Evolutionary conservation across 64 coral and sea anemone species (phyloP), one percentile per base, ranked within the genome.

Genomic region (Porites australiensis): DNA sequence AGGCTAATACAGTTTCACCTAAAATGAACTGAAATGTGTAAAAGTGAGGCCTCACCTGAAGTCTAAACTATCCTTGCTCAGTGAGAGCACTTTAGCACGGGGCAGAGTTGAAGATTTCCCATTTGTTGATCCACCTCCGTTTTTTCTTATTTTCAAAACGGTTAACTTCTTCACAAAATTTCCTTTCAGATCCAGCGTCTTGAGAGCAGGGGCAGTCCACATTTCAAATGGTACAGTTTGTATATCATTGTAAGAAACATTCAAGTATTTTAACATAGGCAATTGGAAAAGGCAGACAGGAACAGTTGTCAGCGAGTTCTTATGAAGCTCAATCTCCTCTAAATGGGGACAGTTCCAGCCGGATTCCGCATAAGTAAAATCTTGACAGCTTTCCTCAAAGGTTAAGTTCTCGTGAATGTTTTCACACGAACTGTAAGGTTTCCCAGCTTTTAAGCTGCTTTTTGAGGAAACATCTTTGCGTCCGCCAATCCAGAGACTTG

Each of bases 271-370:
- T 64, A 99, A 79, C 18, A 89, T 85, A 3, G 98, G 98, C 47
- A 99, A 74, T 64, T 96, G 59, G 79, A 99, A 99, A 19, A 99
- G 69, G 75, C 98, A 96, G 6, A 69, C 88, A 13, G 98, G 98
- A 66, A 99, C 52, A 3, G 84, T 43, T 19, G 94, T 88, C 18
- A 98, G 52, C 15, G 82, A 93, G 70, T 98, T 98, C 46, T 94
- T 91, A 74, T 98, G 97, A 53, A 98, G 74, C 64, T 98, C 97
- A 50, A 98, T 90, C 51, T 98, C 97, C 90, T 98, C 97, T 70
- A 98, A 94, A 65, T 98, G 92, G 8, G 97, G 94, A 63, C 94
- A 98, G 70, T 93, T 93, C 97, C 97, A 98, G 9, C 90, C 90
- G 0, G 90, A 96, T 70, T 96, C 95, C 3, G 88, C 91, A 50